phyloP scores from a whole-genome alignment of 2,113 vertebrate species.

The Pteronura brasiliensis region DNA sequence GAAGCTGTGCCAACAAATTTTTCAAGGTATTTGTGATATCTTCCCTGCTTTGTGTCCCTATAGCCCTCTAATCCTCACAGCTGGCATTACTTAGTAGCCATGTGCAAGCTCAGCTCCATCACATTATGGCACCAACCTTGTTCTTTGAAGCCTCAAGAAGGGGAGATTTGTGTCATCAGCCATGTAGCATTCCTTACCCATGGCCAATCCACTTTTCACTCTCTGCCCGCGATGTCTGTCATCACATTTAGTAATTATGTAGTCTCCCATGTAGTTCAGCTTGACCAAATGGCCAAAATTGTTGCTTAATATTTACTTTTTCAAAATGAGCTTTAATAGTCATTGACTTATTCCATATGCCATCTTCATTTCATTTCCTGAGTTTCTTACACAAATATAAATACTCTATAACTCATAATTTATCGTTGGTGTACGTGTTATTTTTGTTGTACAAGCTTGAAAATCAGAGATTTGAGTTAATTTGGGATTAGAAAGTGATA shows the following conservation, averaged over 20 bases:
- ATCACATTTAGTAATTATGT: not conserved
- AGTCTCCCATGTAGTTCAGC: not conserved
- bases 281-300: not conserved
- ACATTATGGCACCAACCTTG: not conserved
- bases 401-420: not conserved
- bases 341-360: not conserved
- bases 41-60: not conserved
- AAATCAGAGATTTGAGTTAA: not conserved
- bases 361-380: not conserved
- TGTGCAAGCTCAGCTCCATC: not conserved
- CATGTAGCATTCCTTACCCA: fast-evolving
- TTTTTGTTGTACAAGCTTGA: not conserved
- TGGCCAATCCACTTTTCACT: too few species aligned
- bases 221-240: not conserved
- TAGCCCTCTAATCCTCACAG: not conserved
- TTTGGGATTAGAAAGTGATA: not conserved
- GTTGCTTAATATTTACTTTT: not conserved
- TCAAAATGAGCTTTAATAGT: not conserved
- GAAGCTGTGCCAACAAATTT: not conserved
- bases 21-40: not conserved
- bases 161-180: not conserved
- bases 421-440: not conserved
- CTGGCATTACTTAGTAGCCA: not conserved
- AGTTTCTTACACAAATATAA: not conserved
- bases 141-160: not conserved